Conservation (phyloP, 2,113 vertebrate genomes). For the Centrocercus urophasianus region DNA sequence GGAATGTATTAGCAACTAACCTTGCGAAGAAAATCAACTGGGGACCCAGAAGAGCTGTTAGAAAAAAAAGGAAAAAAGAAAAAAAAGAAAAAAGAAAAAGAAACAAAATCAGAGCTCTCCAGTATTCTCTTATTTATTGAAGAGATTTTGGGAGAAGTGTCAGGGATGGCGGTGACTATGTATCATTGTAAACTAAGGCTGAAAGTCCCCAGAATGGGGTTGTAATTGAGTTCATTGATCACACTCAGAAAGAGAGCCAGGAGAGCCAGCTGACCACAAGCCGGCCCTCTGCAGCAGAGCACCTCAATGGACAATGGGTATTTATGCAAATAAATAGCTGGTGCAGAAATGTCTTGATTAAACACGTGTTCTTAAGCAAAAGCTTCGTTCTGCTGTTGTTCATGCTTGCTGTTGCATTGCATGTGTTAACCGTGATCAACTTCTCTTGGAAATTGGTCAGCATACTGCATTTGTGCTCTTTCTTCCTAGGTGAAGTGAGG, state of each 20-base stretch:
- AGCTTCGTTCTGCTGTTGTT: not conserved
- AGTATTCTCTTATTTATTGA: constrained; percentile 83
- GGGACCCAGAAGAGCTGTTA: constrained; percentile 79
- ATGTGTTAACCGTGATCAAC: not conserved
- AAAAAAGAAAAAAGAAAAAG: not conserved
- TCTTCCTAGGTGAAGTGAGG: not conserved
- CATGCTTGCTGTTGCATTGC: not conserved
- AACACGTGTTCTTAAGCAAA: not conserved
- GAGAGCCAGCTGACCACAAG: not conserved
- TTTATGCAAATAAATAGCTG: not conserved
- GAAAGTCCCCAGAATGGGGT: constrained; percentile 79
- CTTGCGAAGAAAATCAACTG: constrained; percentile 92
- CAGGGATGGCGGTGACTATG: constrained; percentile 80
- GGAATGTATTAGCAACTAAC: constrained; percentile 98
- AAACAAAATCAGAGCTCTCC: constrained; percentile 44
- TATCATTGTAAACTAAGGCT: constrained; percentile 76
- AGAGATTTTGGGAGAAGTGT: constrained; percentile 77
- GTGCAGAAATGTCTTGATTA: constrained; percentile 12
- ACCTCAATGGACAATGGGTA: not conserved
- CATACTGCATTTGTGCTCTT: fast-evolving
- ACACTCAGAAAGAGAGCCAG: constrained; percentile 67
- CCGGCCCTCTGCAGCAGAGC: constrained; percentile 27
- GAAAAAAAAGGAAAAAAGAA: not conserved
- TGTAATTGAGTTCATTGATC: constrained; percentile 94
- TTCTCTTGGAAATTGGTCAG: not conserved